A percentile compares a stretch with the other conserved stretches of the same genome.
These are phyloP conservation scores for Perithous albicinctus DNA, from an alignment of 2,888 invertebrate genomes.

Conservation along the genomic window DNA sequence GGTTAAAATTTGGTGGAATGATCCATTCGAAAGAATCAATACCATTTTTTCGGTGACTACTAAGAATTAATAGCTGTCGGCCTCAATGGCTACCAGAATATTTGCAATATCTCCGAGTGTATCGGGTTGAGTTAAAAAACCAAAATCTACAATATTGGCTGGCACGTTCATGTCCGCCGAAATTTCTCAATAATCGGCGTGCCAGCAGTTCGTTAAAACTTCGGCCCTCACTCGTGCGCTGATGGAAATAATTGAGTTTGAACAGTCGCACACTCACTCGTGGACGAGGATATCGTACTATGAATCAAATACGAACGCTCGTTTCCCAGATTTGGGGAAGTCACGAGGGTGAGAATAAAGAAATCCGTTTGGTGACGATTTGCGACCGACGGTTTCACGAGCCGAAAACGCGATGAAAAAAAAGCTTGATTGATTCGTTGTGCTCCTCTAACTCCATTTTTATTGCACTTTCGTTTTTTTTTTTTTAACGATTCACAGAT, in stretches of 20 bases:
- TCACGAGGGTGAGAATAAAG: constrained; percentile 4
- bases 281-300: constrained; percentile 23
- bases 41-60: too few relatives aligned
- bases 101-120: too few relatives aligned
- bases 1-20: too few relatives aligned
- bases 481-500: neutral
- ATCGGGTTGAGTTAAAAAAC: neutral
- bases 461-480: constrained; percentile 6
- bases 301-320: constrained; percentile 56
- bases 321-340: constrained; percentile 13
- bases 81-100: too few relatives aligned
- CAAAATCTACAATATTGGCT: neutral
- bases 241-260: constrained; percentile 4
- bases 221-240: neutral
- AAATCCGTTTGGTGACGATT: constrained; percentile 14
- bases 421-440: constrained; percentile 60
- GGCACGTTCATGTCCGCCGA: neutral
- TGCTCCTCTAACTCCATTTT: constrained; percentile 21
- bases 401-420: constrained; percentile 34
- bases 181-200: neutral
- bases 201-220: constrained; percentile 1
- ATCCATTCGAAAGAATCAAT: too few relatives aligned
- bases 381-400: constrained; percentile 36
- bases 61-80: too few relatives aligned
- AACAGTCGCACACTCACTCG: neutral